phyloP scores from a whole-genome alignment of 64 coral and sea anemone genomes.

The Cladopsammia gracilis region DNA sequence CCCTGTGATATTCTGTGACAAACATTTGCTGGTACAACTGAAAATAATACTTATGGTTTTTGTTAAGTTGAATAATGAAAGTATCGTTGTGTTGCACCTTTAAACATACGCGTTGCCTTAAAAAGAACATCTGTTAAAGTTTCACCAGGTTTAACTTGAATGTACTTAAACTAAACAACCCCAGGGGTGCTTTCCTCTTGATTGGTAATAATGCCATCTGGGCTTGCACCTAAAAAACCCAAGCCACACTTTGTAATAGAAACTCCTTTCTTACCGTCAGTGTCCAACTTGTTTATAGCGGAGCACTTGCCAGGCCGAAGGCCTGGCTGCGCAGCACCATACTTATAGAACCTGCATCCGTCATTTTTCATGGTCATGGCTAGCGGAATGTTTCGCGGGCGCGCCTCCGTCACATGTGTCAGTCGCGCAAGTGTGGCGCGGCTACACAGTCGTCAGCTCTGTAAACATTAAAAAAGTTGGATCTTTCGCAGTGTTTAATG shows the following conservation, averaged over 20 bases:
- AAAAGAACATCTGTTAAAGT: conserved; percentile 25
- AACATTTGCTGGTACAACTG: conserved; percentile 33
- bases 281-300: background rate
- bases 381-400: too few relatives aligned
- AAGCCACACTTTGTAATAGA: conserved; percentile 29
- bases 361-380: too few relatives aligned
- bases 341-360: too few relatives aligned
- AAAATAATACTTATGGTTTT: conserved; percentile 40
- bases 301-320: too few relatives aligned
- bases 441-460: too few relatives aligned
- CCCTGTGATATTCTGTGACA: conserved; percentile 38
- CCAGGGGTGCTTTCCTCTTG: conserved; percentile 1
- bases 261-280: conserved; percentile 11
- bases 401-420: too few relatives aligned
- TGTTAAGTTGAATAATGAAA: conserved; percentile 25
- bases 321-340: too few relatives aligned
- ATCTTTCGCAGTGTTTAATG: too few relatives aligned
- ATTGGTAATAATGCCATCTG: conserved; percentile 10
- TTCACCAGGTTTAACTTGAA: conserved; percentile 23
- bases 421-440: too few relatives aligned
- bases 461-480: too few relatives aligned
- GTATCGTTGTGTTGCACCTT: conserved; percentile 23
- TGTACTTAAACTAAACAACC: conserved; percentile 24
- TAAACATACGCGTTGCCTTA: conserved; percentile 14
- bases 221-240: conserved; percentile 2